Conservation (phyloP, 2,797 vertebrate genomes). For the Sphenodon punctatus region DNA sequence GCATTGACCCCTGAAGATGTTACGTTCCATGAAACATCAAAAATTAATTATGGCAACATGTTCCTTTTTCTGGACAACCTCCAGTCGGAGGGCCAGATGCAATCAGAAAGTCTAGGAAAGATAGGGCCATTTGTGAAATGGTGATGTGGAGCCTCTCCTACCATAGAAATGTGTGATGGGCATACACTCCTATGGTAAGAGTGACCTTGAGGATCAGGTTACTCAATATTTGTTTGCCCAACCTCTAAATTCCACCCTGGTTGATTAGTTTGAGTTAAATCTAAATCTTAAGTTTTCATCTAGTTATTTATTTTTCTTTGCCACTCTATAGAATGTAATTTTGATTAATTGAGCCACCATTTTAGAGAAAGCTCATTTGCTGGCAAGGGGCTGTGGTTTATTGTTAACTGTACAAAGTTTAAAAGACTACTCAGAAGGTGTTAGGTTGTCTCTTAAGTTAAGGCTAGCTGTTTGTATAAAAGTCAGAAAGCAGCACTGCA, state of each 20-base stretch:
- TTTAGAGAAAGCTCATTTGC: background rate
- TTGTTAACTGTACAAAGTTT: slow-evolving; percentile 30
- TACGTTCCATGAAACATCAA: too few relatives aligned
- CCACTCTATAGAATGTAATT: background rate
- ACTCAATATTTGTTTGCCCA: slow-evolving; percentile 13
- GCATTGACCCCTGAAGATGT: too few relatives aligned
- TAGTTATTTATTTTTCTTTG: slow-evolving; percentile 34
- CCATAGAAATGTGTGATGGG: too few relatives aligned
- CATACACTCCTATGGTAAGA: too few relatives aligned
- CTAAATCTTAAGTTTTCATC: slow-evolving; percentile 11
- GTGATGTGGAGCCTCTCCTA: too few relatives aligned
- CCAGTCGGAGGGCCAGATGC: too few relatives aligned
- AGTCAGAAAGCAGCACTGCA: slow-evolving; percentile 24
- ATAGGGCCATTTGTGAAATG: too few relatives aligned
- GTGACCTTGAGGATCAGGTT: too few relatives aligned
- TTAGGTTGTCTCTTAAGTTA: background rate
- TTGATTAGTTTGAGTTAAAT: slow-evolving; percentile 46
- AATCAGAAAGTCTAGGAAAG: too few relatives aligned
- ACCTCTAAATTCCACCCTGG: slow-evolving; percentile 7
- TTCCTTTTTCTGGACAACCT: too few relatives aligned
- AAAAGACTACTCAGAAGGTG: background rate
- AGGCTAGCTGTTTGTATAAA: background rate
- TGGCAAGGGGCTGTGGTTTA: background rate
- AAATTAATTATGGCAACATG: too few relatives aligned
- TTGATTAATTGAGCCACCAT: slow-evolving; percentile 34